These are phyloP conservation scores for Ichneumon xanthorius DNA, from an alignment of 2,888 invertebrate genomes.

Conservation along the genomic window DNA sequence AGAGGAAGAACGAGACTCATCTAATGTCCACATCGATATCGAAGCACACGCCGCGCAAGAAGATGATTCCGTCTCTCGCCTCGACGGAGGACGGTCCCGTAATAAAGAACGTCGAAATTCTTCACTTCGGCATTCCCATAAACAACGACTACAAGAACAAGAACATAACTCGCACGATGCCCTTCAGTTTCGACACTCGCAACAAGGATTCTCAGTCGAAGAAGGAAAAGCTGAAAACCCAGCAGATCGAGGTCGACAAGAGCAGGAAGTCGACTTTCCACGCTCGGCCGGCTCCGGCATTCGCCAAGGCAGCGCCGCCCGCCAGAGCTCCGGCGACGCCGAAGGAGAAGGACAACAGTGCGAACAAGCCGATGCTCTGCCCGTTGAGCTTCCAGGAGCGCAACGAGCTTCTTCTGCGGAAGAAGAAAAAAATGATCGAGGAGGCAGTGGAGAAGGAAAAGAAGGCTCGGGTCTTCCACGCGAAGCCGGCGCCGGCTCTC, in stretches of 20 bases:
- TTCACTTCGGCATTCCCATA: conserved; percentile 77
- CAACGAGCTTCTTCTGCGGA: conserved; percentile 86
- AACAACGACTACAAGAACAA: conserved; percentile 55
- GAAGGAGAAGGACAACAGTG: conserved; percentile 57
- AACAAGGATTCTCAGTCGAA: conserved; percentile 82
- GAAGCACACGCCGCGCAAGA: conserved; percentile 55
- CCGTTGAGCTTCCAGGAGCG: conserved; percentile 88
- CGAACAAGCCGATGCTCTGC: conserved; percentile 33
- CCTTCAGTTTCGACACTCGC: conserved; percentile 86
- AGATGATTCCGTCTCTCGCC: conserved; percentile 72
- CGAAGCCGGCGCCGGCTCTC: conserved; percentile 88
- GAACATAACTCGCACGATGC: conserved; percentile 75
- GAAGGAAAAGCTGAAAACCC: conserved; percentile 84
- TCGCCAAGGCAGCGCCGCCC: conserved; percentile 72
- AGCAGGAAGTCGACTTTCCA: conserved; percentile 85
- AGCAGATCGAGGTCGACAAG: conserved; percentile 69
- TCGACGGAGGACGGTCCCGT: conserved; percentile 72
- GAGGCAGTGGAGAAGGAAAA: conserved; percentile 87
- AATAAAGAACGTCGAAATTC: conserved; percentile 75
- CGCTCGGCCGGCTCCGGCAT: conserved; percentile 87
- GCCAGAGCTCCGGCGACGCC: conserved; percentile 46
- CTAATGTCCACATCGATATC: conserved; percentile 5
- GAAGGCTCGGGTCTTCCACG: conserved; percentile 89
- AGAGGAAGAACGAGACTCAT: neutral
- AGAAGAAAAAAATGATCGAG: conserved; percentile 88